phyloP scores from a whole-genome alignment of 2,113 vertebrate species.

The Macquaria ambigua region DNA sequence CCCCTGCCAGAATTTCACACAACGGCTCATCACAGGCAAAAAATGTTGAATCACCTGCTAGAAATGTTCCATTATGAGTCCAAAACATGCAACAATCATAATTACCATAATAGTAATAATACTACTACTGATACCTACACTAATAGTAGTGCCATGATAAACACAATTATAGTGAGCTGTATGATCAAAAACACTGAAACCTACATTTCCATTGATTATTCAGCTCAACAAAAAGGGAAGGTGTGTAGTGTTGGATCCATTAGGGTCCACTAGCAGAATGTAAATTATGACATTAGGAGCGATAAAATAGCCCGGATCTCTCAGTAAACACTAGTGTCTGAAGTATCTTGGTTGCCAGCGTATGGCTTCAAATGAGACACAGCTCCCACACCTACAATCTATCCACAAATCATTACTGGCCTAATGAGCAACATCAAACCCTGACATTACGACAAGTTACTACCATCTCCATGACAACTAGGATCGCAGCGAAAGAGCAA shows the following conservation, averaged over 20 bases:
- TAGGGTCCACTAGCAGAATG: constrained; percentile 52
- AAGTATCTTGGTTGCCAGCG: constrained; percentile 33
- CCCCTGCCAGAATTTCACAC: constrained; percentile 19
- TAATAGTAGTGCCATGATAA: background rate
- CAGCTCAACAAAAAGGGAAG: constrained; percentile 48
- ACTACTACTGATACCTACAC: background rate
- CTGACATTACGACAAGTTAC: constrained; percentile 60
- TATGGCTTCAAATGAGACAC: constrained; percentile 54
- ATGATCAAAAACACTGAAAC: constrained; percentile 48
- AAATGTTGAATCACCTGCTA: constrained; percentile 28
- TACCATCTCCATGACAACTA: constrained; percentile 76
- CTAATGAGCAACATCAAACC: constrained; percentile 69
- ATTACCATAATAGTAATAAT: constrained; percentile 18
- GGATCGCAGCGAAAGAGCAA: background rate
- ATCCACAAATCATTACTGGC: constrained; percentile 67
- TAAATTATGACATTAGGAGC: constrained; percentile 71
- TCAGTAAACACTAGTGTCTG: constrained; percentile 61
- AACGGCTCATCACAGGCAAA: constrained; percentile 31
- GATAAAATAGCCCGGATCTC: constrained; percentile 51
- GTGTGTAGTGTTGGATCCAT: constrained; percentile 47
- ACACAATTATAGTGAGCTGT: constrained; percentile 15
- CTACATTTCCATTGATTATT: constrained; percentile 65
- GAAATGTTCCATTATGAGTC: constrained; percentile 1
- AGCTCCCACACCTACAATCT: constrained; percentile 63
- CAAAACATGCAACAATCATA: constrained; percentile 27